Percentiles rank a stretch among this genome's conserved stretches.
phyloP scores from a whole-genome alignment of 2,888 invertebrate genomes.

The Altica lythri region DNA sequence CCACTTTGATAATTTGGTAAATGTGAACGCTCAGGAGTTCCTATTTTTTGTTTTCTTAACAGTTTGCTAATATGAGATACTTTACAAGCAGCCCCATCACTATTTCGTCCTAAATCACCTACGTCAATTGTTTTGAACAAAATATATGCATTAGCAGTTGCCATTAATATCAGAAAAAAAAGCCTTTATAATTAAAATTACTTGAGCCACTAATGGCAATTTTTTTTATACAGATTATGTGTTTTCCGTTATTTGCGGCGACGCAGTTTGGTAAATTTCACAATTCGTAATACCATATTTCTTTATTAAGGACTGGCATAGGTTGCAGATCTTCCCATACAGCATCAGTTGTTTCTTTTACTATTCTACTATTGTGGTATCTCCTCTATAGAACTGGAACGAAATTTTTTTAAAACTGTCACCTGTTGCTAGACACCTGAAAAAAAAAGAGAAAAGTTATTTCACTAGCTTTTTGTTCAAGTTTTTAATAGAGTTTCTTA shows the following conservation, averaged over 20 bases:
- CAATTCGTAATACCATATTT: conserved; percentile 13
- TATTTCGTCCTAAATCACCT: conserved; percentile 18
- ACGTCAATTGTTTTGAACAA: conserved; percentile 17
- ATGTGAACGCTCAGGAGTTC: conserved; percentile 4
- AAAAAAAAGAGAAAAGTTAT: conserved; percentile 6
- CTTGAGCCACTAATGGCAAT: conserved; percentile 13
- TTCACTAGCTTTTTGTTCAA: conserved; percentile 2
- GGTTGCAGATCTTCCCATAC: conserved; percentile 6
- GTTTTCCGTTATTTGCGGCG: conserved; percentile 8
- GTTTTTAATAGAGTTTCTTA: neutral
- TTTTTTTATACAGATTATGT: conserved; percentile 10
- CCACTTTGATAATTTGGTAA: conserved; percentile 13
- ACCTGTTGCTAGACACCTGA: conserved; percentile 12
- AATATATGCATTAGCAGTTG: conserved; percentile 9
- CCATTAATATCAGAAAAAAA: conserved; percentile 13
- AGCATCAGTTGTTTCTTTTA: conserved; percentile 13
- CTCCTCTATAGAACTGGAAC: conserved; percentile 12
- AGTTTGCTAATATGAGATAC: conserved; percentile 8
- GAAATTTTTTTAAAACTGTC: conserved; percentile 14
- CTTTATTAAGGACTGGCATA: conserved; percentile 7
- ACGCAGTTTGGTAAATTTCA: conserved; percentile 13
- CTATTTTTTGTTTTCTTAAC: conserved; percentile 13
- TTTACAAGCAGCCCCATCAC: conserved; percentile 15
- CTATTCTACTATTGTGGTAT: conserved; percentile 9
- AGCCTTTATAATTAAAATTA: conserved; percentile 21